These are phyloP conservation scores for Bombus confusus DNA, from an alignment of 1,140 invertebrate genomes.

Conservation along the genomic window DNA sequence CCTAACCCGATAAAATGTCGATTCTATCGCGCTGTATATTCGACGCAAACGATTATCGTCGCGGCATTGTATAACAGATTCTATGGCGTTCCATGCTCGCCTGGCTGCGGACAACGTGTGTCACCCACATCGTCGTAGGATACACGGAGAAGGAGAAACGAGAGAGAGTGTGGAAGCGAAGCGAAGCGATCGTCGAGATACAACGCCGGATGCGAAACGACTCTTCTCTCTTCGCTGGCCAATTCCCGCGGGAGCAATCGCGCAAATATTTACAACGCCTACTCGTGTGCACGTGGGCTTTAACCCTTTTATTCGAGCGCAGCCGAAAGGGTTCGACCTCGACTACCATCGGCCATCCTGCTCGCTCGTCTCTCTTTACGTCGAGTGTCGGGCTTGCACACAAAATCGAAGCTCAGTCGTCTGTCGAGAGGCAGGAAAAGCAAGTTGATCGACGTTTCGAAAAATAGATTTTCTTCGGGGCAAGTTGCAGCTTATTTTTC, in stretches of 20 bases:
- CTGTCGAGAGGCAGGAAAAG: not conserved
- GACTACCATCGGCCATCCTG: not conserved
- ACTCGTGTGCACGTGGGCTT: slow-evolving; percentile 35
- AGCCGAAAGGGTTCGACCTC: slow-evolving; percentile 4
- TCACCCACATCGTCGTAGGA: no score
- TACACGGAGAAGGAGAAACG: not conserved
- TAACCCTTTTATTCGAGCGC: slow-evolving; percentile 44
- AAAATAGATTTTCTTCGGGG: not conserved
- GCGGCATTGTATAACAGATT: not conserved
- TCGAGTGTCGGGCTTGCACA: slow-evolving; percentile 8
- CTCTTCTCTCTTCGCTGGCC: not conserved
- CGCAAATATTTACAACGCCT: slow-evolving; percentile 50
- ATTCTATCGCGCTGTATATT: not conserved
- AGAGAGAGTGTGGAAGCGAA: not conserved
- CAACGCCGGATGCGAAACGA: not conserved
- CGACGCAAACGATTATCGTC: not conserved
- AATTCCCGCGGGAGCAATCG: slow-evolving; percentile 41
- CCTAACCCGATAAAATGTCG: not conserved
- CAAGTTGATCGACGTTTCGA: not conserved
- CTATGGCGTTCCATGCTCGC: no score
- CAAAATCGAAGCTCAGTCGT: not conserved
- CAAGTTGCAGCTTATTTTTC: no score
- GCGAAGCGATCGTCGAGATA: slow-evolving; percentile 1
- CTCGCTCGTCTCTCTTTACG: not conserved
- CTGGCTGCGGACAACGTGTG: no score